These are phyloP conservation scores for Machimus atricapillus DNA, from an alignment of 2,888 invertebrate species.

Conservation along the genomic window DNA sequence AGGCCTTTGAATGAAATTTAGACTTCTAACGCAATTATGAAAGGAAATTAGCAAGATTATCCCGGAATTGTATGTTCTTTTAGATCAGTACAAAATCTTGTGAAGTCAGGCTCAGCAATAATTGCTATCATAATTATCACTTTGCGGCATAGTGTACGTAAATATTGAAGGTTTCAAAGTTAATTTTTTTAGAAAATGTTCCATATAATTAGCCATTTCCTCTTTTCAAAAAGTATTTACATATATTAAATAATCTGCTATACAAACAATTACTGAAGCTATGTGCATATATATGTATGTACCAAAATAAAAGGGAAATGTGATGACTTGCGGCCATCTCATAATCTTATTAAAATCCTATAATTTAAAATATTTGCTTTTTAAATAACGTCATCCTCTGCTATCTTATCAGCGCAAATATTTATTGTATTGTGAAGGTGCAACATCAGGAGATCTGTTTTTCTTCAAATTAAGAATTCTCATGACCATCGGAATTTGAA, in stretches of 20 bases:
- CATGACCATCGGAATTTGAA: background rate
- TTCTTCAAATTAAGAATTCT: background rate
- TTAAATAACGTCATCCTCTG: background rate
- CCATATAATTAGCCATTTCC: background rate
- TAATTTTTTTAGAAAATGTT: background rate
- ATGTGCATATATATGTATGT: no score
- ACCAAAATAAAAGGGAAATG: background rate
- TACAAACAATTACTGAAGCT: no score
- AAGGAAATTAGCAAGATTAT: background rate
- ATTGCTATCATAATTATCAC: background rate
- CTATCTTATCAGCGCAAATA: background rate
- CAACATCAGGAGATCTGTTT: background rate
- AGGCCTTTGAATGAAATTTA: background rate
- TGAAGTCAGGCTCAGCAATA: background rate
- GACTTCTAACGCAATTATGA: background rate
- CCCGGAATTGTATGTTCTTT: background rate
- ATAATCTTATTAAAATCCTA: background rate
- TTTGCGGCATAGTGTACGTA: background rate
- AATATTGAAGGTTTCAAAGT: background rate
- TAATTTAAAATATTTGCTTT: background rate
- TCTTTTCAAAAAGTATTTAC: background rate
- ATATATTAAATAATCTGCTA: no score
- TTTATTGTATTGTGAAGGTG: background rate
- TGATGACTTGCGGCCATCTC: background rate
- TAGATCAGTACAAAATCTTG: background rate